Conservation (phyloP, 2,113 vertebrate species). For the Scartelaos histophorus region DNA sequence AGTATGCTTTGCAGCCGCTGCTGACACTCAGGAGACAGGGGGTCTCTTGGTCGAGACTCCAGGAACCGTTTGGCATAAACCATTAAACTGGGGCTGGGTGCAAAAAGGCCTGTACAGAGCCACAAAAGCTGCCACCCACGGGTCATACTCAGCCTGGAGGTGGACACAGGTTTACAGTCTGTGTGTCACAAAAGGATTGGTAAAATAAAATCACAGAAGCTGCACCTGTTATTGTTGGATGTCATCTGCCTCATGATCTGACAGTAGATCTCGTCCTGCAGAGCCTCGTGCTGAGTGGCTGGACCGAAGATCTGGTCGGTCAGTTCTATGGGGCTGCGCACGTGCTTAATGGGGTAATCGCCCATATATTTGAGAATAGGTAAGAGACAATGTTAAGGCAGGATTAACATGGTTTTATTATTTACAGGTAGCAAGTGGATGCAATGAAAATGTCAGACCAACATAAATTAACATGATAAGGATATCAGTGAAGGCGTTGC, state of each 20-base stretch:
- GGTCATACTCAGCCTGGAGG: slow-evolving; percentile 82
- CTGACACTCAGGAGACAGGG: slow-evolving; percentile 78
- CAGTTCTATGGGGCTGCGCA: slow-evolving; percentile 78
- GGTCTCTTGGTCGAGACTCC: slow-evolving; percentile 80
- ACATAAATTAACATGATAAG: slow-evolving; percentile 59
- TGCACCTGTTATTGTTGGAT: slow-evolving; percentile 83
- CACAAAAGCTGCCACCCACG: slow-evolving; percentile 94
- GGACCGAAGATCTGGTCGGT: slow-evolving; percentile 90
- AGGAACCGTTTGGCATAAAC: slow-evolving; percentile 83
- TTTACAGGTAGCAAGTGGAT: background rate
- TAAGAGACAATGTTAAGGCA: slow-evolving; percentile 77
- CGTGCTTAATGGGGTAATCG: slow-evolving; percentile 88
- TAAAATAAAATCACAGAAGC: background rate
- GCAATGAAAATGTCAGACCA: background rate
- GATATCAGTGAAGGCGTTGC: slow-evolving; percentile 92
- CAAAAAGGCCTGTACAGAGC: slow-evolving; percentile 90
- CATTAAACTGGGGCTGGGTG: slow-evolving; percentile 79
- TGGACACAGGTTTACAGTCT: background rate
- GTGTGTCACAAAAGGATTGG: background rate
- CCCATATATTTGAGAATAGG: slow-evolving; percentile 96
- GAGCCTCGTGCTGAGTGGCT: slow-evolving; percentile 74
- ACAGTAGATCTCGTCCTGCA: slow-evolving; percentile 92
- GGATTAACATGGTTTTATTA: background rate
- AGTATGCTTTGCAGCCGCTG: slow-evolving; percentile 81
- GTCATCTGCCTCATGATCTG: slow-evolving; percentile 97